Evolutionary conservation across 2,113 vertebrate species (phyloP).

Genomic region (Calyptommatus sinebrachiatus): DNA sequence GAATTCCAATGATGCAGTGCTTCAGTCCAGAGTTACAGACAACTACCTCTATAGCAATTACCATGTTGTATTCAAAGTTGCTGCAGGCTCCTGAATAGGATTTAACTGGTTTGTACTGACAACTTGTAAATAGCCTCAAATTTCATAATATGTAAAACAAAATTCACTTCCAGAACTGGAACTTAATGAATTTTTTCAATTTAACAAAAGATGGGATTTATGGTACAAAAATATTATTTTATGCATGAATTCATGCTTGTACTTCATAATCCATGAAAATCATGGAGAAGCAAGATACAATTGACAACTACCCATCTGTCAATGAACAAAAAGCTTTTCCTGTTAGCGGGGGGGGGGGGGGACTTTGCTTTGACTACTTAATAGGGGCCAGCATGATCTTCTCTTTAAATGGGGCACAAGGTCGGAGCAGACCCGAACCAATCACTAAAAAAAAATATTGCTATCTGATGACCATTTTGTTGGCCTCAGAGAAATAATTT

Average conservation of each 20-base stretch:
- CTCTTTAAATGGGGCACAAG: not conserved
- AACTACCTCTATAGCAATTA: too few species aligned
- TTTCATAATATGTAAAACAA: not conserved
- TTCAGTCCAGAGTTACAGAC: too few species aligned
- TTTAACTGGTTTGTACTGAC: not conserved
- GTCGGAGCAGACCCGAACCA: conserved; percentile 49
- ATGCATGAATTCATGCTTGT: not conserved
- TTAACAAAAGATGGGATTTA: not conserved
- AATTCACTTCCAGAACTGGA: not conserved
- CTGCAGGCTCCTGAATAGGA: not conserved
- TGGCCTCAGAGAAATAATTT: conserved; percentile 46
- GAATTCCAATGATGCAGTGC: too few species aligned
- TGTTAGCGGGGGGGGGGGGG: not conserved
- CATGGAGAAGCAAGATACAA: conserved; percentile 12
- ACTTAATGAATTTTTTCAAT: conserved; percentile 1
- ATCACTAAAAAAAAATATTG: conserved; percentile 42
- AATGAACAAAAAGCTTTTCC: conserved; percentile 13
- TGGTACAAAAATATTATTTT: not conserved
- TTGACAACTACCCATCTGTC: conserved; percentile 27
- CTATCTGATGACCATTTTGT: conserved; percentile 50
- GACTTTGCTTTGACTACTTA: conserved; percentile 21
- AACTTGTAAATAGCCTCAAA: not conserved
- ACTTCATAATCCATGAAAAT: conserved; percentile 16
- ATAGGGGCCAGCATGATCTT: not conserved
- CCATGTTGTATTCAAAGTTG: not conserved